Evolutionary conservation across 92 coral and sea anemone species (phyloP).

Genomic region (Zoanthus sociatus): DNA sequence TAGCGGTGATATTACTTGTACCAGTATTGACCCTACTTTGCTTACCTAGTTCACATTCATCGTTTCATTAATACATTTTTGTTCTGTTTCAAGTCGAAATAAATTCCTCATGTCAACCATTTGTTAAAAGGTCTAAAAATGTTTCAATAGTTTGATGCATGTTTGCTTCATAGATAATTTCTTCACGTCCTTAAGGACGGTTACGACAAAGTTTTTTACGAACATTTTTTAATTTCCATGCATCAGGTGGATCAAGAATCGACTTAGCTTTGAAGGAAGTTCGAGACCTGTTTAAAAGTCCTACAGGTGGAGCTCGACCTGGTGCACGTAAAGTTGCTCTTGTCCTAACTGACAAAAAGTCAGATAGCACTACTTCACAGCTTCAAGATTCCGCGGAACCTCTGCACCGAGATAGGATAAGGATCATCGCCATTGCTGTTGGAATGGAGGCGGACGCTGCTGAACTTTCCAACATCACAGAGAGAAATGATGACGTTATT

Average conservation of each 20-base stretch:
- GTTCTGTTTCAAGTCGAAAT: too few species aligned
- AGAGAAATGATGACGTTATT: conserved; percentile 9
- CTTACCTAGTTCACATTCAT: background rate
- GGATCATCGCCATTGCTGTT: conserved; percentile 40
- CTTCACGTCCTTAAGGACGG: too few species aligned
- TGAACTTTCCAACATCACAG: conserved; percentile 17
- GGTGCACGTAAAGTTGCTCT: conserved; percentile 52
- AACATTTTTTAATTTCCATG: background rate
- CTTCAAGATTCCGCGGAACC: conserved; percentile 44
- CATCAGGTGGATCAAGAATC: conserved; percentile 48
- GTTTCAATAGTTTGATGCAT: too few species aligned
- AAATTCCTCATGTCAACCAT: too few species aligned
- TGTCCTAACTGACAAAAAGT: conserved; percentile 53
- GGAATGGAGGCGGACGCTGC: conserved; percentile 32
- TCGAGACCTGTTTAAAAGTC: conserved; percentile 37
- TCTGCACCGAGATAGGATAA: conserved; percentile 34
- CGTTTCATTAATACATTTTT: background rate
- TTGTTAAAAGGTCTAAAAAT: too few species aligned
- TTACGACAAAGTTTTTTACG: too few species aligned
- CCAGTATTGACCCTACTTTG: background rate
- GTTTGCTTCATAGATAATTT: too few species aligned
- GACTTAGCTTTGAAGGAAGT: conserved; percentile 60
- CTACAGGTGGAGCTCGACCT: conserved; percentile 55
- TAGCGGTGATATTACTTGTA: background rate
- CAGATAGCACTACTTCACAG: conserved; percentile 30